A percentile compares a stretch with the other conserved stretches of the same genome.
phyloP scores from a whole-genome alignment of 2,888 invertebrate genomes.

The Augochlorella aurata region DNA sequence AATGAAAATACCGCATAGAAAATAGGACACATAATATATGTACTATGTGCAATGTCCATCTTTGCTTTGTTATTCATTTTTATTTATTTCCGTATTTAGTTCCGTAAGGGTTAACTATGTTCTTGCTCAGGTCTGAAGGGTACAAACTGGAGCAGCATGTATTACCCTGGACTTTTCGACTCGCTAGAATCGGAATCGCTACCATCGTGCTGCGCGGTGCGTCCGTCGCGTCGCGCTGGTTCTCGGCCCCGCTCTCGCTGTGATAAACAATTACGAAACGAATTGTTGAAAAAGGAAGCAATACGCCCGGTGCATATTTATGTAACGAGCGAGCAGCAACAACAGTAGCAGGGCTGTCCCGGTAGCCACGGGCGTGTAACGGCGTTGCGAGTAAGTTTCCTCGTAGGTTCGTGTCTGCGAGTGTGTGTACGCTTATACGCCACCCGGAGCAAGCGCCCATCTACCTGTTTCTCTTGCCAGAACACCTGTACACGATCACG shows the following conservation, averaged over 20 bases:
- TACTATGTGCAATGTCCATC: no score
- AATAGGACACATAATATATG: no score
- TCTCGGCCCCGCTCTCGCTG: slow-evolving; percentile 40
- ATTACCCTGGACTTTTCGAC: no score
- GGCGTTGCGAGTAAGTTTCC: slow-evolving; percentile 74
- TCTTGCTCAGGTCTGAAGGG: no score
- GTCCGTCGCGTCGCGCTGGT: not conserved
- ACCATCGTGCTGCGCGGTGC: no score
- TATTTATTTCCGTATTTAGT: no score
- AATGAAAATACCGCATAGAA: no score
- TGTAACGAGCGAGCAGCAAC: slow-evolving; percentile 63
- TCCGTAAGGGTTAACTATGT: no score
- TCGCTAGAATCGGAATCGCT: no score
- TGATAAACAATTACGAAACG: slow-evolving; percentile 76
- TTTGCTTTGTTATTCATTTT: no score
- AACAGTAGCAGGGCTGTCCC: slow-evolving; percentile 19
- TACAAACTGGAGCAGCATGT: no score
- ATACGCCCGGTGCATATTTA: slow-evolving; percentile 70
- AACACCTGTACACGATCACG: slow-evolving; percentile 50
- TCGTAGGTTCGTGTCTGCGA: slow-evolving; percentile 48
- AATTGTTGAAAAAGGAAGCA: slow-evolving; percentile 73
- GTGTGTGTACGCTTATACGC: slow-evolving; percentile 16
- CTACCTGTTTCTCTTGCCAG: slow-evolving; percentile 27
- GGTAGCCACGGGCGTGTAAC: slow-evolving; percentile 72
- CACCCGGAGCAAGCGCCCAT: slow-evolving; percentile 25